Evolutionary conservation across 2,888 invertebrate species (phyloP).

Genomic region (Ectemnius continuus): DNA sequence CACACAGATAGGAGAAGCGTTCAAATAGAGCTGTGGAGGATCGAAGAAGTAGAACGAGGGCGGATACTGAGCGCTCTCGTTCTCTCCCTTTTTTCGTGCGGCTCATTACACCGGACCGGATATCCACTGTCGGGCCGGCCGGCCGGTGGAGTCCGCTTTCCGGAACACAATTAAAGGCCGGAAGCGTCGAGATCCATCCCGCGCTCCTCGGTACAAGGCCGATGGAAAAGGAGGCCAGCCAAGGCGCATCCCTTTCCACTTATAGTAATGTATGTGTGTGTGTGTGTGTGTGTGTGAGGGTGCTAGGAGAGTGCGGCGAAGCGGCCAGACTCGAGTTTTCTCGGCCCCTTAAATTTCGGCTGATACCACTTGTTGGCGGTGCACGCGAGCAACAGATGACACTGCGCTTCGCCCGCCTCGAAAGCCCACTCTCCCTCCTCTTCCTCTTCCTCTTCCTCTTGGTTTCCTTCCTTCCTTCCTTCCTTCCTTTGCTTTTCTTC

Average conservation of each 20-base stretch:
- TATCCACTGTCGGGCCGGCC: slow-evolving; percentile 48
- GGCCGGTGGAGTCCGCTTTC: slow-evolving; percentile 45
- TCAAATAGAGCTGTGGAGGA: slow-evolving; percentile 29
- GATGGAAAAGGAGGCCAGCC: slow-evolving; percentile 33
- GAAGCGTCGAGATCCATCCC: slow-evolving; percentile 58
- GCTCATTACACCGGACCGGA: slow-evolving; percentile 58
- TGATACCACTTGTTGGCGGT: slow-evolving; percentile 70
- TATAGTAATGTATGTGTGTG: slow-evolving; percentile 20
- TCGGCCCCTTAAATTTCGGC: slow-evolving; percentile 68
- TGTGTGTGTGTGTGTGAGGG: slow-evolving; percentile 17
- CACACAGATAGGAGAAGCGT: neutral
- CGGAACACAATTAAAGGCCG: slow-evolving; percentile 67
- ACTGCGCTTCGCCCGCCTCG: slow-evolving; percentile 40
- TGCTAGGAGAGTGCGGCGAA: slow-evolving; percentile 46
- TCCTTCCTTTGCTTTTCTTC: neutral
- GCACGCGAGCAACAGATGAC: slow-evolving; percentile 69
- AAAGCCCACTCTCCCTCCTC: slow-evolving; percentile 21
- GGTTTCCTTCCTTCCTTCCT: slow-evolving; percentile 14
- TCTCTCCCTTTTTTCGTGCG: slow-evolving; percentile 43
- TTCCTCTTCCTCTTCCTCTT: neutral
- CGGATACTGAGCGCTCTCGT: neutral
- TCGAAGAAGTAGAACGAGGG: slow-evolving; percentile 23
- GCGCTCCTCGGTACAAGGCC: slow-evolving; percentile 20
- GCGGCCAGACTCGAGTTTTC: slow-evolving; percentile 54
- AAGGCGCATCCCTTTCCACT: slow-evolving; percentile 19